A percentile compares a stretch with the other conserved stretches of the same genome.
These are phyloP conservation scores for Calliphora vicina DNA, from an alignment of 1,140 invertebrate genomes.

Conservation along the genomic window DNA sequence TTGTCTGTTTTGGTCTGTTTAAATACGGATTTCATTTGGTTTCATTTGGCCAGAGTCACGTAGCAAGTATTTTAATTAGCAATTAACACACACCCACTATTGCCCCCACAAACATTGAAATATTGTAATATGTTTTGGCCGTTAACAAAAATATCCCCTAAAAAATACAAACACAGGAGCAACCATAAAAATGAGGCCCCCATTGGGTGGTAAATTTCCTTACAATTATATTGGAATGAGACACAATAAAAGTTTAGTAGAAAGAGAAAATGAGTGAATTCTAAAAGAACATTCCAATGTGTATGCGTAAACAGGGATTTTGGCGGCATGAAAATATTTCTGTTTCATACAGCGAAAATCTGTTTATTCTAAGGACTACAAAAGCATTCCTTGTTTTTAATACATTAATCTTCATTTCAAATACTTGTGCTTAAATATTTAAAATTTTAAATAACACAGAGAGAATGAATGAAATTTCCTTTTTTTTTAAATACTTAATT, in stretches of 20 bases:
- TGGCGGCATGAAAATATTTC: too few species aligned
- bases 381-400: too few species aligned
- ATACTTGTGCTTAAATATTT: neutral
- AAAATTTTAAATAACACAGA: neutral
- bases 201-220: too few species aligned
- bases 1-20: neutral
- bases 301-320: too few species aligned
- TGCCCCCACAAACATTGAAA: neutral
- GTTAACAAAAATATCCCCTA: too few species aligned
- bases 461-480: neutral
- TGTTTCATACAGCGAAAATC: too few species aligned
- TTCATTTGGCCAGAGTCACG: conserved; percentile 9
- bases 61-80: conserved; percentile 25
- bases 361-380: too few species aligned
- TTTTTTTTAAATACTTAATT: neutral
- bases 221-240: neutral
- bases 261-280: too few species aligned
- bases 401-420: neutral
- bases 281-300: too few species aligned
- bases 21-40: neutral
- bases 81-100: conserved; percentile 16
- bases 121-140: neutral
- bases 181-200: neutral
- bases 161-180: neutral
- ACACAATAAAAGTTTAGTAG: too few species aligned